phyloP scores from a whole-genome alignment of 2,113 vertebrate species.

The Xiphorhynchus elegans region DNA sequence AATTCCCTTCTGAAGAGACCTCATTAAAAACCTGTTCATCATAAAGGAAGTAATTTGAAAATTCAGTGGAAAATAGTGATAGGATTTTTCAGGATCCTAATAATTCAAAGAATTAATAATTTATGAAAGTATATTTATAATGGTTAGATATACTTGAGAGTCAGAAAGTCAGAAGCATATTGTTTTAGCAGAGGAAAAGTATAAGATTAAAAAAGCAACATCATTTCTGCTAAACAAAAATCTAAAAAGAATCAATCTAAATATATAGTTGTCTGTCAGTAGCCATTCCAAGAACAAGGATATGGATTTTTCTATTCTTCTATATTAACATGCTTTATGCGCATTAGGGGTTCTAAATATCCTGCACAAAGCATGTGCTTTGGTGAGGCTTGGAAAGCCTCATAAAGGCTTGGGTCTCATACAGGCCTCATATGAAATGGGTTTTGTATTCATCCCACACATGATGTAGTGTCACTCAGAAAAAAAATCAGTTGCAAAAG shows the following conservation, averaged over 20 bases:
- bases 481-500: background rate
- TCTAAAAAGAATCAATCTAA: background rate
- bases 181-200: background rate
- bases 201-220: background rate
- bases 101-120: background rate
- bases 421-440: too few species aligned
- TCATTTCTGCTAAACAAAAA: background rate
- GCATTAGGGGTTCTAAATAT: accelerated
- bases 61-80: background rate
- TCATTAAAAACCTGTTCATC: background rate
- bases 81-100: background rate
- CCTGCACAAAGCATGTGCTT: background rate
- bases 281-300: background rate
- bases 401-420: too few species aligned
- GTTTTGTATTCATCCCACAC: background rate
- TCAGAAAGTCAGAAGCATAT: background rate
- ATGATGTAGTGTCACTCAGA: background rate
- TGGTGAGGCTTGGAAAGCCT: background rate
- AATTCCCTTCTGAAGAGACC: background rate
- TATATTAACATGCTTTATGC: background rate
- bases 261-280: background rate
- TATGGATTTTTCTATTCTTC: background rate
- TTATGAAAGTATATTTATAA: background rate
- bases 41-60: background rate
- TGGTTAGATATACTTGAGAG: background rate